Percentiles rank a stretch among this genome's conserved stretches.
Conservation (phyloP, 1,140 invertebrate species). For the Rhyzopertha dominica region DNA sequence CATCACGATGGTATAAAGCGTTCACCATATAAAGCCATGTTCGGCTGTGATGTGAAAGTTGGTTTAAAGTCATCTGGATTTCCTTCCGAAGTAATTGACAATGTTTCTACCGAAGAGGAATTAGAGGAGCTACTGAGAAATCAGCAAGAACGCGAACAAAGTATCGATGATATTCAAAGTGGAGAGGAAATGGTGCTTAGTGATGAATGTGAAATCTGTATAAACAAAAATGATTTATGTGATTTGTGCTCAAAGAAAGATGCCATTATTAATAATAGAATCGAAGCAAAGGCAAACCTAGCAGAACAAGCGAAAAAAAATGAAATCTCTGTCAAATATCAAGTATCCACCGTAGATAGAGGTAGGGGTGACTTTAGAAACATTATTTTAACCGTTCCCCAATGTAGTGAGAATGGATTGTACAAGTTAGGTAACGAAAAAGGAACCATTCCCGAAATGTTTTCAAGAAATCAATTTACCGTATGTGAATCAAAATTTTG, state of each 20-base stretch:
- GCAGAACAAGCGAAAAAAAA: slow-evolving; percentile 9
- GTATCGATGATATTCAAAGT: neutral
- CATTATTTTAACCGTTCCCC: slow-evolving; percentile 15
- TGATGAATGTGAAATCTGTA: neutral
- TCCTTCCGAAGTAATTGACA: slow-evolving; percentile 16
- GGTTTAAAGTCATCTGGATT: slow-evolving; percentile 18
- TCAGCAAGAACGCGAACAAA: slow-evolving; percentile 16
- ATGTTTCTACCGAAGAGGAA: slow-evolving; percentile 19
- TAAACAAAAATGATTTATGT: neutral
- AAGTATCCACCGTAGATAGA: slow-evolving; percentile 22
- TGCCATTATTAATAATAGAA: neutral
- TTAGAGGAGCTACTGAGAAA: slow-evolving; percentile 17
- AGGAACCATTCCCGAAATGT: slow-evolving; percentile 19
- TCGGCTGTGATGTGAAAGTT: slow-evolving; percentile 19
- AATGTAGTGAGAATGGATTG: slow-evolving; percentile 12
- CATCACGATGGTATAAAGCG: slow-evolving; percentile 33
- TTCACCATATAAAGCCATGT: slow-evolving; percentile 34
- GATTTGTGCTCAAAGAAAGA: neutral
- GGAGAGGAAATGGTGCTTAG: neutral
- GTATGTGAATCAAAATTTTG: slow-evolving; percentile 18
- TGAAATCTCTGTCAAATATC: slow-evolving; percentile 5
- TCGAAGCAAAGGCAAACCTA: slow-evolving; percentile 2
- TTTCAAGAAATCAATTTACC: slow-evolving; percentile 22
- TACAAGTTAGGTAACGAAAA: slow-evolving; percentile 19
- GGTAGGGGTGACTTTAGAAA: slow-evolving; percentile 22